Conservation (phyloP, 2,888 invertebrate genomes). For the Dasysyrphus albostriatus region DNA sequence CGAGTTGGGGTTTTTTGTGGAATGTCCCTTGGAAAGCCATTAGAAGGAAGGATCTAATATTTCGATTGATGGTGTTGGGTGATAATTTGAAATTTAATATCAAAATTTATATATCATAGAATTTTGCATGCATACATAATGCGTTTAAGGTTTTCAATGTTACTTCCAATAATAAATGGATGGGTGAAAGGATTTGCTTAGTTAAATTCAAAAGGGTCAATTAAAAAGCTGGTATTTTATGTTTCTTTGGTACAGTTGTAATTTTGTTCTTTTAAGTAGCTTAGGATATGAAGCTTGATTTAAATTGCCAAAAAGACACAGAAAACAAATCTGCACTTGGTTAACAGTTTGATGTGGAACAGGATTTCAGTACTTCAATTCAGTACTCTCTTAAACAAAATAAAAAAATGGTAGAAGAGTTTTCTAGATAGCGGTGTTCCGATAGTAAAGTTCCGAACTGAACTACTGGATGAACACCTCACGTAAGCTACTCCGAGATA, state of each 20-base stretch:
- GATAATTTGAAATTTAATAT: slow-evolving; percentile 72
- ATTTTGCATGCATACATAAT: slow-evolving; percentile 6
- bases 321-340: no score
- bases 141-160: background rate
- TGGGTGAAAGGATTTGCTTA: background rate
- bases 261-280: no score
- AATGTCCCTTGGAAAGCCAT: slow-evolving; percentile 71
- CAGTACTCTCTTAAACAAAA: no score
- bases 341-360: no score
- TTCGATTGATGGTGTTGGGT: slow-evolving; percentile 69
- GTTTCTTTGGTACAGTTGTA: background rate
- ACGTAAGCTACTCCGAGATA: no score
- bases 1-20: background rate
- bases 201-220: slow-evolving; percentile 20
- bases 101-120: slow-evolving; percentile 36
- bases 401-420: no score
- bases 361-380: no score
- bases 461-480: no score
- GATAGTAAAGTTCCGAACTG: no score
- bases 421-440: no score
- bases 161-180: background rate
- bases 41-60: slow-evolving; percentile 35
- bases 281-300: background rate
- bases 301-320: background rate
- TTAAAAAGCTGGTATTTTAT: background rate